A percentile compares a stretch with the other conserved stretches of the same genome.
Evolutionary conservation across 2,797 vertebrate genomes (phyloP).

Genomic region (Pseudochromis fuscus): DNA sequence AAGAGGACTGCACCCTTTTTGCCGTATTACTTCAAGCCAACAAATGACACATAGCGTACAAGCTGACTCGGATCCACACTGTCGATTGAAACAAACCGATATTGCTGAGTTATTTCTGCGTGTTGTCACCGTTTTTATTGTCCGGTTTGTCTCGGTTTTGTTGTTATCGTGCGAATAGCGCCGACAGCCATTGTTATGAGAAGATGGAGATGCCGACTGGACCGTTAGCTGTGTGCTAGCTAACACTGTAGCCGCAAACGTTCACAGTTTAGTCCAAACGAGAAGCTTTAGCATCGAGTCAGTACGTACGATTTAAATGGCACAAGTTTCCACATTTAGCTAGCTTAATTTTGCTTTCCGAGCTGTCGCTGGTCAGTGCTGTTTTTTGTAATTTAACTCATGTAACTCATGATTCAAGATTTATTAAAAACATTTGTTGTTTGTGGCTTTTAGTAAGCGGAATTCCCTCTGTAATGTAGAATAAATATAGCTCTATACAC

Average conservation of each 20-base stretch:
- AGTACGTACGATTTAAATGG: background rate
- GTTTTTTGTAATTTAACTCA: background rate
- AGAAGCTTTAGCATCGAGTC: background rate
- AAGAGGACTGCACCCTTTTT: slow-evolving; percentile 81
- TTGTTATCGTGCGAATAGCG: slow-evolving; percentile 71
- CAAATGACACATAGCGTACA: slow-evolving; percentile 21
- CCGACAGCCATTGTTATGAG: slow-evolving; percentile 84
- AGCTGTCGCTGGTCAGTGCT: background rate
- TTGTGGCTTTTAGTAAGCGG: background rate
- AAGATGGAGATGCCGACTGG: slow-evolving; percentile 74
- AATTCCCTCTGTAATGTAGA: background rate
- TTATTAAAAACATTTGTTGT: background rate
- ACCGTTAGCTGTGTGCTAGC: slow-evolving; percentile 70
- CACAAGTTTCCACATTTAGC: slow-evolving; percentile 12
- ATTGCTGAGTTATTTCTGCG: background rate
- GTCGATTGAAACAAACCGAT: background rate
- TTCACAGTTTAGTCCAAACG: slow-evolving; percentile 1
- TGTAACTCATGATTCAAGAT: background rate
- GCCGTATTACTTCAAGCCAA: slow-evolving; percentile 50
- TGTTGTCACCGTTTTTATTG: slow-evolving; percentile 68
- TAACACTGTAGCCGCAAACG: slow-evolving; percentile 28
- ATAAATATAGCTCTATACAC: background rate
- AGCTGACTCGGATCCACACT: background rate
- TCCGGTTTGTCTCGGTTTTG: slow-evolving; percentile 62
- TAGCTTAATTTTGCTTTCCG: background rate